Conservation (phyloP, 2,888 invertebrate genomes). For the Leucozona laternaria region DNA sequence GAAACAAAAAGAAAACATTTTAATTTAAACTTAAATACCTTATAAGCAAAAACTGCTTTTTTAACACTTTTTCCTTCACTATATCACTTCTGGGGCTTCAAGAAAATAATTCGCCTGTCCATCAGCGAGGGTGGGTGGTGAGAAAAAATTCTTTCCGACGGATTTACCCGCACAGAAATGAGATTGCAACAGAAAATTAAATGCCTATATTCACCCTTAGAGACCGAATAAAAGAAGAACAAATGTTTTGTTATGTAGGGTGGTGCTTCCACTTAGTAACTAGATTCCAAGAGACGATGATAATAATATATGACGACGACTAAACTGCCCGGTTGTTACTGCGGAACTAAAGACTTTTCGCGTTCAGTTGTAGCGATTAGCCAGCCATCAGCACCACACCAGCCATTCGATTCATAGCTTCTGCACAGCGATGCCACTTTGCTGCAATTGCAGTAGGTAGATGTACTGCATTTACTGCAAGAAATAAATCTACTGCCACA, state of each 20-base stretch:
- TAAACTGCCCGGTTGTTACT: conserved; percentile 70
- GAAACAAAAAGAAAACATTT: background rate
- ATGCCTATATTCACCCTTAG: conserved; percentile 51
- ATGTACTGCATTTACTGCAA: too few species aligned
- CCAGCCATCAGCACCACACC: background rate
- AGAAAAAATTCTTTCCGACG: conserved; percentile 2
- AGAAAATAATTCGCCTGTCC: background rate
- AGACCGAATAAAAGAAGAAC: background rate
- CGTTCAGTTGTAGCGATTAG: conserved; percentile 61
- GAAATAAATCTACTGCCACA: too few species aligned
- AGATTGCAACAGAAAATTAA: conserved; percentile 28
- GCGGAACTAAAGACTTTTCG: conserved; percentile 67
- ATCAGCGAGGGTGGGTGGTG: background rate
- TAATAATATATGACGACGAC: conserved; percentile 24
- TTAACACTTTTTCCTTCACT: conserved; percentile 25
- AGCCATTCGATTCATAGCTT: conserved; percentile 10
- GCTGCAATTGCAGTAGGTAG: too few species aligned
- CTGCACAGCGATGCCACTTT: too few species aligned
- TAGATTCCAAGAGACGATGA: conserved; percentile 15
- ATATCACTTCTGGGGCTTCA: conserved; percentile 64
- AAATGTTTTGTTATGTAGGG: background rate
- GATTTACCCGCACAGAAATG: conserved; percentile 22
- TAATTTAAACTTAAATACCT: background rate
- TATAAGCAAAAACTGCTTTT: conserved; percentile 10
- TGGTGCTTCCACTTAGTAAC: conserved; percentile 67